phyloP scores from a whole-genome alignment of 2,888 invertebrate species.

The Melikaiella ostensackeni region DNA sequence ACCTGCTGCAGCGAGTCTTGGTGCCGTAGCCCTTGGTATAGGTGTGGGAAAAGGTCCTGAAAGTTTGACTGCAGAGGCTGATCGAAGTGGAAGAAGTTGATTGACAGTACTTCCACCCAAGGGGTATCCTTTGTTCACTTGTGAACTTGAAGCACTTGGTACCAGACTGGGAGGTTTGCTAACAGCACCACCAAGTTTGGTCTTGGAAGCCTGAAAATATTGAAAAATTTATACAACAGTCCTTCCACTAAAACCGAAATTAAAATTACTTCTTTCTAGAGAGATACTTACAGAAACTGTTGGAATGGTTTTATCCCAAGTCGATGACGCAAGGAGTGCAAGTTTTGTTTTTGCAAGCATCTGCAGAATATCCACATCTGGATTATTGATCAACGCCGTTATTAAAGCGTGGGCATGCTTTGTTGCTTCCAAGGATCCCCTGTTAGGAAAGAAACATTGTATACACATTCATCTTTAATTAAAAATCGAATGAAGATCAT shows the following conservation, averaged over 20 bases:
- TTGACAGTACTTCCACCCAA: conserved; percentile 65
- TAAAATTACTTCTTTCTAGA: conserved; percentile 3
- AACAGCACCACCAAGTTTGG: conserved; percentile 69
- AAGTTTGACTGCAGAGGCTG: conserved; percentile 71
- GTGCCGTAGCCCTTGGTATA: conserved; percentile 76
- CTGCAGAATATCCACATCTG: conserved; percentile 92
- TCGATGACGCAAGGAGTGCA: conserved; percentile 79
- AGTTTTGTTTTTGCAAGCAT: conserved; percentile 86
- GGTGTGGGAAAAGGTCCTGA: conserved; percentile 71
- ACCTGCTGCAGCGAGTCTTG: conserved; percentile 80
- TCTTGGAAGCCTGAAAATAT: conserved; percentile 68
- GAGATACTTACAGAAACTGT: conserved; percentile 75
- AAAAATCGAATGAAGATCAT: neutral
- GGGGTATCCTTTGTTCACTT: conserved; percentile 66
- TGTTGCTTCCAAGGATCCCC: conserved; percentile 93
- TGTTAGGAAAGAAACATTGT: conserved; percentile 68
- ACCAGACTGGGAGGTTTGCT: conserved; percentile 68
- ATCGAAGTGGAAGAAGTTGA: conserved; percentile 72
- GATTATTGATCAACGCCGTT: conserved; percentile 94
- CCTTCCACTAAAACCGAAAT: conserved; percentile 15
- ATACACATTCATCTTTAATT: neutral
- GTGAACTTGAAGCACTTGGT: conserved; percentile 64
- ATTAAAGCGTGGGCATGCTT: conserved; percentile 95
- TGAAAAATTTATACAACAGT: conserved; percentile 4
- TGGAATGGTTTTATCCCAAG: conserved; percentile 80